phyloP scores from a whole-genome alignment of 2,888 invertebrate genomes.

The Helobdella robusta region DNA sequence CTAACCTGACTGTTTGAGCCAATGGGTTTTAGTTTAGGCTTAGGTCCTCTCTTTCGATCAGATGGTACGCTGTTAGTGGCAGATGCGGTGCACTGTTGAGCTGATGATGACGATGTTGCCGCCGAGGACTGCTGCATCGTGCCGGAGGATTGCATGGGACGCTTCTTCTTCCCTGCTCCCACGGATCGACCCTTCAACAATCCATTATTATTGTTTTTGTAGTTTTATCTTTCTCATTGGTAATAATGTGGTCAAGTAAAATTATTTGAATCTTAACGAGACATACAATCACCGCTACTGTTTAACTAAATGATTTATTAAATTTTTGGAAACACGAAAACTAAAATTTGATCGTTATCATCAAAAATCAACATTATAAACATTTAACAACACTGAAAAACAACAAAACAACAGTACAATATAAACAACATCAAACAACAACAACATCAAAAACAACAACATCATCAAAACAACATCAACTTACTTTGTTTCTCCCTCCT shows the following conservation, averaged over 20 bases:
- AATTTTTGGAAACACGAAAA: too few species aligned
- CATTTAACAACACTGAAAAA: too few species aligned
- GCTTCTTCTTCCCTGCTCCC: conserved; percentile 28
- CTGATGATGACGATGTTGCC: background rate
- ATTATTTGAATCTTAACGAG: background rate
- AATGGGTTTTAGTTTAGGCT: conserved; percentile 28
- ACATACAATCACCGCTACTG: background rate
- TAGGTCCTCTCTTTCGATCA: conserved; percentile 26
- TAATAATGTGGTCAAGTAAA: background rate
- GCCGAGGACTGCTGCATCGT: conserved; percentile 1
- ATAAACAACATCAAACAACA: background rate
- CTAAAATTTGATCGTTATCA: too few species aligned
- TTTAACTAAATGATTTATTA: too few species aligned
- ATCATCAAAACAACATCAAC: background rate
- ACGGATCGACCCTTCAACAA: conserved; percentile 20
- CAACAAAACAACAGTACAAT: too few species aligned
- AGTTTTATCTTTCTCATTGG: background rate
- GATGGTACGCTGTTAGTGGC: background rate
- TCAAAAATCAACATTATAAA: too few species aligned
- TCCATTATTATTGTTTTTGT: too few species aligned
- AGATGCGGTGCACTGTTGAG: background rate
- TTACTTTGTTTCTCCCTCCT: conserved; percentile 34
- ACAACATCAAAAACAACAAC: background rate
- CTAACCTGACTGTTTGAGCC: conserved; percentile 15
- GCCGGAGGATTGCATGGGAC: conserved; percentile 4